Conservation (phyloP, 2,113 vertebrate genomes). For the human (Homo sapiens) region DNA sequence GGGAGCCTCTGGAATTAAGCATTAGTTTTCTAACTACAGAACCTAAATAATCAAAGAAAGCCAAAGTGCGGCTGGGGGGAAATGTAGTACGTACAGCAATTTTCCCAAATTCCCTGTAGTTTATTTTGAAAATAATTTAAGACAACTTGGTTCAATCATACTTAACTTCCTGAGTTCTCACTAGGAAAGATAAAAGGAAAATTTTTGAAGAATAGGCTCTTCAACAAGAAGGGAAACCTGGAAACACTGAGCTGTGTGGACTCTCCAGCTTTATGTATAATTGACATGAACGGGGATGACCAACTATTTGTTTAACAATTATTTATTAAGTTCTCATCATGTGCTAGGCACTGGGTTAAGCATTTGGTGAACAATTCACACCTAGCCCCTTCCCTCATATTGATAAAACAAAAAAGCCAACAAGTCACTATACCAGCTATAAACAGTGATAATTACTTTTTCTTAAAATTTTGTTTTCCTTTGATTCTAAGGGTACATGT, state of each 20-base stretch:
- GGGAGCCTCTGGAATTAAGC: neutral
- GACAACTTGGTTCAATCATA: neutral
- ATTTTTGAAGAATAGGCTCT: neutral
- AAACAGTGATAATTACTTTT: neutral
- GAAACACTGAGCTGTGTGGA: neutral
- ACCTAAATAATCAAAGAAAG: neutral
- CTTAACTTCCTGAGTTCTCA: neutral
- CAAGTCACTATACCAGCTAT: neutral
- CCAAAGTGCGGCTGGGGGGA: neutral
- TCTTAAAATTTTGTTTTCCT: too few species aligned
- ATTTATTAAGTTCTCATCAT: neutral
- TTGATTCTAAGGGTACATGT: too few species aligned
- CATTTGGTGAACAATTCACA: neutral
- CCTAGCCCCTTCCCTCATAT: neutral
- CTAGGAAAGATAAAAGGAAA: neutral
- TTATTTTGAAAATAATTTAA: conserved; percentile 9
- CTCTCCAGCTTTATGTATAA: neutral
- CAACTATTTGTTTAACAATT: neutral
- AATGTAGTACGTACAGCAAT: neutral
- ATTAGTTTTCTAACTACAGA: neutral
- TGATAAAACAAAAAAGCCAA: neutral
- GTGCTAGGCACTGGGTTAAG: neutral
- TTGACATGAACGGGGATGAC: neutral
- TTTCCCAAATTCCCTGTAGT: neutral
- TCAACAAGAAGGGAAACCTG: neutral